Evolutionary conservation across 2,797 vertebrate species (phyloP).

Genomic region (Gobionotothen gibberifrons): DNA sequence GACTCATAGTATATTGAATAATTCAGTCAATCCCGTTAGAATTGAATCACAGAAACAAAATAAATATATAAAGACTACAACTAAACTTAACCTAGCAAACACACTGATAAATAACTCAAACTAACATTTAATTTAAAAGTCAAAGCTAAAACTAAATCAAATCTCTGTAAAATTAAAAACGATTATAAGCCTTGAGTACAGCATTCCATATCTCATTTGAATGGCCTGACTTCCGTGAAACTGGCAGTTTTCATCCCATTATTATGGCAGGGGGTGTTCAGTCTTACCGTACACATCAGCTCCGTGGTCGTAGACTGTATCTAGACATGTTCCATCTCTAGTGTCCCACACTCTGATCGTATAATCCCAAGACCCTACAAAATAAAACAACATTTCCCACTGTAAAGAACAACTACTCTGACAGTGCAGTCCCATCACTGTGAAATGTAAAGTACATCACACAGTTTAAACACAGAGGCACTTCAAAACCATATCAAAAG

Average conservation of each 20-base stretch:
- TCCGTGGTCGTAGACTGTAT: conserved; percentile 94
- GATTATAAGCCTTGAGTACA: not conserved
- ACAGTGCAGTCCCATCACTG: not conserved
- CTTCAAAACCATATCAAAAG: not conserved
- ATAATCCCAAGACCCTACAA: conserved; percentile 94
- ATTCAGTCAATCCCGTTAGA: too few relatives aligned
- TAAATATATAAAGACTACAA: too few relatives aligned
- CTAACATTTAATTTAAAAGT: too few relatives aligned
- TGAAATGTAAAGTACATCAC: not conserved
- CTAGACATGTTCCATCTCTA: conserved; percentile 93
- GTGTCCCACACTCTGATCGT: conserved; percentile 97
- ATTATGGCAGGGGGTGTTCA: not conserved
- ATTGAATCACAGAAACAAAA: too few relatives aligned
- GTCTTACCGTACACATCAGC: conserved; percentile 95
- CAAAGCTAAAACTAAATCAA: too few relatives aligned
- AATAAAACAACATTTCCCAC: conserved; percentile 1
- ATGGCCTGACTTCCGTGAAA: not conserved
- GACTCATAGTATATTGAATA: too few relatives aligned
- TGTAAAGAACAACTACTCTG: not conserved
- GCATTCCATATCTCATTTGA: not conserved
- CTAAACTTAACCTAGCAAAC: too few relatives aligned
- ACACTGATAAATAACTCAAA: too few relatives aligned
- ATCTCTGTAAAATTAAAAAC: too few relatives aligned
- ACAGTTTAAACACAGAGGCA: not conserved
- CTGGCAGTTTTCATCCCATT: not conserved